These are phyloP conservation scores for Drosophila arizonae DNA, from an alignment of 1,140 invertebrate genomes.

Conservation along the genomic window DNA sequence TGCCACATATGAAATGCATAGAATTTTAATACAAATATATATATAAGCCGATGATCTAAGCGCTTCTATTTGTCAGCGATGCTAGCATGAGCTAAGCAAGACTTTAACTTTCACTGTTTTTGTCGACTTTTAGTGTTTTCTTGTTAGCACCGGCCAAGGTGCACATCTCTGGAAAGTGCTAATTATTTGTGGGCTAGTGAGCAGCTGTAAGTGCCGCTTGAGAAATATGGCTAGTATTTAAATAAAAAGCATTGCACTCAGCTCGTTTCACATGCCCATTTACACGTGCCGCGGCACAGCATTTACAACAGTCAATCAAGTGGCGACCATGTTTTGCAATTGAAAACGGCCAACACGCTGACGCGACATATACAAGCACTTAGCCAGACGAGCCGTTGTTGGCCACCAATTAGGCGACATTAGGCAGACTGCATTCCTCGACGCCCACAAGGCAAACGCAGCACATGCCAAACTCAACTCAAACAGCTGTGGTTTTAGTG, in stretches of 20 bases:
- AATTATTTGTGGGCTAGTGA: neutral
- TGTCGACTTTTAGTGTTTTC: neutral
- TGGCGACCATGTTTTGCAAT: conserved; percentile 26
- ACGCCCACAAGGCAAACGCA: conserved; percentile 43
- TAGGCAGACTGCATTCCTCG: conserved; percentile 55
- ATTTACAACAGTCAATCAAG: conserved; percentile 14
- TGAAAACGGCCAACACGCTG: conserved; percentile 9
- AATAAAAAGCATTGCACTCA: neutral
- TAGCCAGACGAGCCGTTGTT: conserved; percentile 14
- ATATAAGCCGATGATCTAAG: neutral
- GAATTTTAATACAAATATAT: neutral
- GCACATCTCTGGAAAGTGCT: neutral
- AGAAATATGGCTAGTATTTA: neutral
- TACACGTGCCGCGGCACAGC: neutral
- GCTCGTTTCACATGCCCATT: neutral
- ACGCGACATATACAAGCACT: conserved; percentile 35
- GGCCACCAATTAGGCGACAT: conserved; percentile 51
- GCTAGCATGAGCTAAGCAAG: neutral
- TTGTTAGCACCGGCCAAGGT: neutral
- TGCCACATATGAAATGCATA: neutral
- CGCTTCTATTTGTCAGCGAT: neutral
- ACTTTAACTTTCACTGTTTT: neutral
- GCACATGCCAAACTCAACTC: conserved; percentile 37
- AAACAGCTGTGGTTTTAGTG: conserved; percentile 35
- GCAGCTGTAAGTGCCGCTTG: neutral